Evolutionary conservation across 2,888 invertebrate species (phyloP).

Genomic region (Graphium colonna): DNA sequence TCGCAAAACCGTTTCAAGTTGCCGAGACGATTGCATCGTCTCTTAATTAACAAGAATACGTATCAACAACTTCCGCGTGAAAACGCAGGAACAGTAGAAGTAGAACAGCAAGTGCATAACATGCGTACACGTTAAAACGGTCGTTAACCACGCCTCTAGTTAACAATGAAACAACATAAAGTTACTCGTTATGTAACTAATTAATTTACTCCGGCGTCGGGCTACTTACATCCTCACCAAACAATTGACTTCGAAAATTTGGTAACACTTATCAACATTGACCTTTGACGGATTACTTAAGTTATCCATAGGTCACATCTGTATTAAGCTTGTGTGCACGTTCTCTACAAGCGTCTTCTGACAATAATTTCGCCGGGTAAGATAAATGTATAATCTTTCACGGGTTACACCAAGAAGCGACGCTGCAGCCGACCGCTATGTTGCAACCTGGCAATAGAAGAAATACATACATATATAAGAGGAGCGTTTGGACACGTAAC

Average conservation of each 20-base stretch:
- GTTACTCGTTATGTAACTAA: conserved; percentile 26
- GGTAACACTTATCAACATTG: conserved; percentile 62
- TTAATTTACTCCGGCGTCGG: conserved; percentile 22
- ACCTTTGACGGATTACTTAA: conserved; percentile 62
- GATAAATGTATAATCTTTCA: conserved; percentile 35
- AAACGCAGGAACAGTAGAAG: conserved; percentile 1
- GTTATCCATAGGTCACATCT: conserved; percentile 48
- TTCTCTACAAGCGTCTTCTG: conserved; percentile 26
- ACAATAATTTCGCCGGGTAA: conserved; percentile 17
- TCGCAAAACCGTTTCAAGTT: not conserved
- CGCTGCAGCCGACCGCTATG: conserved; percentile 45
- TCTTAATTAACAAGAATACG: conserved; percentile 11
- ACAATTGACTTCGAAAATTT: conserved; percentile 42
- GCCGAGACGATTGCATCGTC: not conserved
- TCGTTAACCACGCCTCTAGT: conserved; percentile 14
- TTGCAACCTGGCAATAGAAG: conserved; percentile 68
- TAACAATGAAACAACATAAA: conserved; percentile 12
- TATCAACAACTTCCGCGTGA: conserved; percentile 16
- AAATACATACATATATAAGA: conserved; percentile 71
- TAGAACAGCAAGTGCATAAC: conserved; percentile 11
- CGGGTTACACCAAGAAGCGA: conserved; percentile 46
- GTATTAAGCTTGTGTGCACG: conserved; percentile 43
- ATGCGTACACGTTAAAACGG: conserved; percentile 15
- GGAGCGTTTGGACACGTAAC: conserved; percentile 61
- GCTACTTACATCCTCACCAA: conserved; percentile 30